A percentile compares a stretch with the other conserved stretches of the same genome.
These are phyloP conservation scores for Suillia variegata DNA, from an alignment of 2,888 invertebrate genomes.

Conservation along the genomic window DNA sequence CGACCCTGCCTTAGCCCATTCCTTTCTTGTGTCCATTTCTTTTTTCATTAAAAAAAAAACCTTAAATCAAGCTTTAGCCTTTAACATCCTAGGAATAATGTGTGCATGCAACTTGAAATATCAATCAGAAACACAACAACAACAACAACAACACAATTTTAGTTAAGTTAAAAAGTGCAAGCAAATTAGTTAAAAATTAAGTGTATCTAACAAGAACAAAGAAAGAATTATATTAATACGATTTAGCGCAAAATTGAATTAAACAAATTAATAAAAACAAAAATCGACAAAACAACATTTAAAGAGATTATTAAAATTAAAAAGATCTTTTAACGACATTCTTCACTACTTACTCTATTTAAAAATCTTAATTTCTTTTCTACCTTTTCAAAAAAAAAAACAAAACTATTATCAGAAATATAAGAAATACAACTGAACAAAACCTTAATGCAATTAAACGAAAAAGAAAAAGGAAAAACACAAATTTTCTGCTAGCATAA, in stretches of 20 bases:
- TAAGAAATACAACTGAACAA: conserved; percentile 12
- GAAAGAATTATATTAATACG: not conserved
- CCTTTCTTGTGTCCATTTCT: too few relatives aligned
- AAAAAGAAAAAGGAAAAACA: conserved; percentile 5
- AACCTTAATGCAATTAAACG: conserved; percentile 10
- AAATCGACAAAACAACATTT: conserved; percentile 13
- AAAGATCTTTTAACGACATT: too few relatives aligned
- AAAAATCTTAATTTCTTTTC: too few relatives aligned
- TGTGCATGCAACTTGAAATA: not conserved
- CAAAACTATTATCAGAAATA: too few relatives aligned
- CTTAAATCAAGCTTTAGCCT: too few relatives aligned
- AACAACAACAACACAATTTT: not conserved
- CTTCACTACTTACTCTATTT: too few relatives aligned
- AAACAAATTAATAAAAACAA: conserved; percentile 18
- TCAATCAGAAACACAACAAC: not conserved
- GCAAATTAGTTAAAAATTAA: conserved; percentile 1
- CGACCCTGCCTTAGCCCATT: too few relatives aligned
- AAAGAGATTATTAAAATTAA: conserved; percentile 13
- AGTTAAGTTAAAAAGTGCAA: not conserved
- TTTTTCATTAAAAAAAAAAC: too few relatives aligned
- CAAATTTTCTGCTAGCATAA: not conserved
- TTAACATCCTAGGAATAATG: too few relatives aligned
- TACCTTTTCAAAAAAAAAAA: too few relatives aligned
- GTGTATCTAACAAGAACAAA: not conserved
- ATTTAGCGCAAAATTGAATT: conserved; percentile 26